Conservation (phyloP, 1,140 invertebrate species). For the Chymomyza costata region DNA sequence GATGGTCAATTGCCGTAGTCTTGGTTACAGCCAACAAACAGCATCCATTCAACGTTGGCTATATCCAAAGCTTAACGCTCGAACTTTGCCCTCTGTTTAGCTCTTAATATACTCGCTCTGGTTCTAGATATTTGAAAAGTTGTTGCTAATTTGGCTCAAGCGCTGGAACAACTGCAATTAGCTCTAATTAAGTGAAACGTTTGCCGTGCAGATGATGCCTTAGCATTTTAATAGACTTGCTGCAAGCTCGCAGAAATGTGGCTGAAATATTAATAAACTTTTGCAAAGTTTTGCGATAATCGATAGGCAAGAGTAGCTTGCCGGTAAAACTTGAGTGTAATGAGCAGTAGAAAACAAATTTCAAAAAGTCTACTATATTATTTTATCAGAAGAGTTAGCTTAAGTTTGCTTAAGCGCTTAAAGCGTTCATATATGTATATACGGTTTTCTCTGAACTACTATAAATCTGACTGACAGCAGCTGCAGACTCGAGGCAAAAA, state of each 20-base stretch:
- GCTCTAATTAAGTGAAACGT: slow-evolving; percentile 59
- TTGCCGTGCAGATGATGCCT: slow-evolving; percentile 5
- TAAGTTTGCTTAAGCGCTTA: too few relatives aligned
- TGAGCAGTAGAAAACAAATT: slow-evolving; percentile 3
- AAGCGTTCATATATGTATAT: too few relatives aligned
- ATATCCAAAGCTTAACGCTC: slow-evolving; percentile 54
- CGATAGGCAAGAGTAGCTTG: slow-evolving; percentile 42
- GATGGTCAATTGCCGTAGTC: neutral
- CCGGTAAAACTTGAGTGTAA: too few relatives aligned
- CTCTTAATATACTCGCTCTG: slow-evolving; percentile 9
- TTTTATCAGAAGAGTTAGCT: too few relatives aligned
- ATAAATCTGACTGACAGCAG: too few relatives aligned
- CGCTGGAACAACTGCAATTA: slow-evolving; percentile 56
- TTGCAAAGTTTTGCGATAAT: slow-evolving; percentile 33
- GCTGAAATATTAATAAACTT: slow-evolving; percentile 50
- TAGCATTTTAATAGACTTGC: slow-evolving; percentile 58
- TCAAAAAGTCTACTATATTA: neutral
- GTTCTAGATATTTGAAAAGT: slow-evolving; percentile 65
- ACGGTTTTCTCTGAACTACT: too few relatives aligned
- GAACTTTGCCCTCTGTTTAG: slow-evolving; percentile 26
- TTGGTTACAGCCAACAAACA: slow-evolving; percentile 16
- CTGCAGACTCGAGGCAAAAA: too few relatives aligned
- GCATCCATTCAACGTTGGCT: slow-evolving; percentile 28
- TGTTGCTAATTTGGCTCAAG: slow-evolving; percentile 54
- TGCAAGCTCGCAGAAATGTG: slow-evolving; percentile 26